These are phyloP conservation scores for Pollachius pollachius DNA, from an alignment of 2,113 vertebrate species.

Conservation along the genomic window DNA sequence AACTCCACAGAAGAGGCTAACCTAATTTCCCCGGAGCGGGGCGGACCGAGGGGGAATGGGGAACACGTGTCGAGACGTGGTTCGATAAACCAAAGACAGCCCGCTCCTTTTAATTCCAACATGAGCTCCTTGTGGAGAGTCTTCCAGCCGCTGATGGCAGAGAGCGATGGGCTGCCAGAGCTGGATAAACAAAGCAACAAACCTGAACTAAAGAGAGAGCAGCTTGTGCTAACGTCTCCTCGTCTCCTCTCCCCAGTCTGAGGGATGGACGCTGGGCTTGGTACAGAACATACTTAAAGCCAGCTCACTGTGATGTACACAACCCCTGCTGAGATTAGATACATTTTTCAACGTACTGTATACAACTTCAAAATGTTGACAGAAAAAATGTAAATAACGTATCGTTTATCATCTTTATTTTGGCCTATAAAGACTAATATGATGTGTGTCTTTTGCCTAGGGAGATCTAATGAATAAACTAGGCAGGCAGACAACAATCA, in stretches of 20 bases:
- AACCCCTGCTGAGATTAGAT: too few relatives aligned
- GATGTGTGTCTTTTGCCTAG: too few relatives aligned
- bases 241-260: conserved; percentile 1
- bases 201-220: conserved; percentile 27
- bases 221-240: conserved; percentile 13
- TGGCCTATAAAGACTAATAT: too few relatives aligned
- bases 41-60: conserved; percentile 47
- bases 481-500: too few relatives aligned
- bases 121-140: conserved; percentile 36
- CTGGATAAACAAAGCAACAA: conserved; percentile 34
- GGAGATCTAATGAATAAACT: too few relatives aligned
- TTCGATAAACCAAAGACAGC: conserved; percentile 39
- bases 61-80: conserved; percentile 50
- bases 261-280: too few relatives aligned
- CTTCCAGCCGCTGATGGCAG: conserved; percentile 17
- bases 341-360: too few relatives aligned
- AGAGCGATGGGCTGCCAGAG: conserved; percentile 16
- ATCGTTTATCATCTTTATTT: too few relatives aligned
- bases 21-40: conserved; percentile 50
- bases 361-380: too few relatives aligned
- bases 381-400: too few relatives aligned
- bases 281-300: too few relatives aligned
- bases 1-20: conserved; percentile 55
- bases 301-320: too few relatives aligned
- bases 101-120: conserved; percentile 55